These are phyloP conservation scores for Ennomos fuscantarius DNA, from an alignment of 2,888 invertebrate species.

Conservation along the genomic window DNA sequence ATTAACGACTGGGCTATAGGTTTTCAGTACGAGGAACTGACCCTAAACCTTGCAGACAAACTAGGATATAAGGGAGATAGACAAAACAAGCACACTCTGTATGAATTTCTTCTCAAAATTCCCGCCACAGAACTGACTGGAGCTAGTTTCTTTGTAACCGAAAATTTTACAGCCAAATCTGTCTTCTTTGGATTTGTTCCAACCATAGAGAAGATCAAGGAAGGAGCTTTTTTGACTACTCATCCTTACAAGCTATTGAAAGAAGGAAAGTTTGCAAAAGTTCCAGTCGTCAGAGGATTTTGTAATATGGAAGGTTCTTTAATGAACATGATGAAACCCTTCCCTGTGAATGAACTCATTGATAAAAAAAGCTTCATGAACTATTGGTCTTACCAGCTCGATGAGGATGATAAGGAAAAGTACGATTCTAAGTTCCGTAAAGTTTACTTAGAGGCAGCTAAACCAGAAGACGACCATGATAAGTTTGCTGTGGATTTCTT, in stretches of 20 bases:
- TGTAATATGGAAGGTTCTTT: conserved; percentile 74
- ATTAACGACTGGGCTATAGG: conserved; percentile 61
- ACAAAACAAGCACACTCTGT: conserved; percentile 44
- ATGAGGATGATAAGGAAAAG: conserved; percentile 34
- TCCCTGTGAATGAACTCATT: conserved; percentile 43
- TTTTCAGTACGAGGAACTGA: conserved; percentile 47
- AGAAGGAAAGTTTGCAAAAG: conserved; percentile 59
- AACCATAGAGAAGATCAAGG: conserved; percentile 59
- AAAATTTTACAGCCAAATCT: conserved; percentile 39
- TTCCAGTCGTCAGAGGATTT: conserved; percentile 79
- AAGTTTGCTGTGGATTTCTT: conserved; percentile 55
- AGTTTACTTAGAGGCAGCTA: conserved; percentile 37
- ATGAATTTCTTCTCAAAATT: conserved; percentile 44
- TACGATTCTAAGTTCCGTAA: conserved; percentile 40
- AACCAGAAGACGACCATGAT: conserved; percentile 40
- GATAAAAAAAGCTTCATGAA: conserved; percentile 47
- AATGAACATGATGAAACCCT: conserved; percentile 48
- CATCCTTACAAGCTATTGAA: conserved; percentile 68
- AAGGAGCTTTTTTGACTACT: conserved; percentile 50
- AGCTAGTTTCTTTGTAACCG: conserved; percentile 37
- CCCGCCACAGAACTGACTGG: conserved; percentile 39
- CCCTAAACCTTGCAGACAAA: conserved; percentile 44
- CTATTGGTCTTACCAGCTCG: conserved; percentile 46
- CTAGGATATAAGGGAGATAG: conserved; percentile 50
- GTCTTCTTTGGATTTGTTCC: conserved; percentile 60